Evolutionary conservation across 2,113 vertebrate genomes (phyloP).

Genomic region (Hippocampus comes): DNA sequence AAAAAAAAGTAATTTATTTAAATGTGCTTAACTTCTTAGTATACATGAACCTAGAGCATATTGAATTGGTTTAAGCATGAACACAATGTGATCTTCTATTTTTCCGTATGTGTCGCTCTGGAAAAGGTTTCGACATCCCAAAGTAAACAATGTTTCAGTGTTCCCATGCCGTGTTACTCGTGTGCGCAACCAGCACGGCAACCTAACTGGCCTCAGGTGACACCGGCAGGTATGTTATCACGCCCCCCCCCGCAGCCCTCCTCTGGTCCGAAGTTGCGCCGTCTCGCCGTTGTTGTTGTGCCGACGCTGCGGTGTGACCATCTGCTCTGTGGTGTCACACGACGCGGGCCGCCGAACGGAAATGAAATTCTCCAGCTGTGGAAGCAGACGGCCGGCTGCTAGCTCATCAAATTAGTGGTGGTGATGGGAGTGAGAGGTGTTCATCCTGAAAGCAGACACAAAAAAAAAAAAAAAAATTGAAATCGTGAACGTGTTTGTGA

Average conservation of each 20-base stretch:
- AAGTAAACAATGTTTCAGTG: slow-evolving; percentile 1
- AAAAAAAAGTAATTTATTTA: too few relatives aligned
- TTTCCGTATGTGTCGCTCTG: neutral
- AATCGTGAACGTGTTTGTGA: neutral
- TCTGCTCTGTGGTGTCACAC: neutral
- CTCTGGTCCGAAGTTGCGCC: neutral
- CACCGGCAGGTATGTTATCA: neutral
- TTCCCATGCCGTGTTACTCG: neutral
- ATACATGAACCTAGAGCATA: neutral
- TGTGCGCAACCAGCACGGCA: neutral
- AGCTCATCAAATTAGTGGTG: neutral
- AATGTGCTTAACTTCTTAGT: neutral
- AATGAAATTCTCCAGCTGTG: neutral
- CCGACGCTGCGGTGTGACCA: neutral
- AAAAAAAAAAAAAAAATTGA: neutral
- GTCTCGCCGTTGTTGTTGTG: neutral
- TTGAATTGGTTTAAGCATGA: neutral
- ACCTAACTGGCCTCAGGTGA: neutral
- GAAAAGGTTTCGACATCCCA: neutral
- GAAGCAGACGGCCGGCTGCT: neutral
- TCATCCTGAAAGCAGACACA: neutral
- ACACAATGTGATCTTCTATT: neutral
- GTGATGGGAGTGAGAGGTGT: neutral
- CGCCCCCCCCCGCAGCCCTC: neutral
- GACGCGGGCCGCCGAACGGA: neutral